These are phyloP conservation scores for Muntiacus reevesi DNA, from an alignment of 2,113 vertebrate genomes.

Conservation along the genomic window DNA sequence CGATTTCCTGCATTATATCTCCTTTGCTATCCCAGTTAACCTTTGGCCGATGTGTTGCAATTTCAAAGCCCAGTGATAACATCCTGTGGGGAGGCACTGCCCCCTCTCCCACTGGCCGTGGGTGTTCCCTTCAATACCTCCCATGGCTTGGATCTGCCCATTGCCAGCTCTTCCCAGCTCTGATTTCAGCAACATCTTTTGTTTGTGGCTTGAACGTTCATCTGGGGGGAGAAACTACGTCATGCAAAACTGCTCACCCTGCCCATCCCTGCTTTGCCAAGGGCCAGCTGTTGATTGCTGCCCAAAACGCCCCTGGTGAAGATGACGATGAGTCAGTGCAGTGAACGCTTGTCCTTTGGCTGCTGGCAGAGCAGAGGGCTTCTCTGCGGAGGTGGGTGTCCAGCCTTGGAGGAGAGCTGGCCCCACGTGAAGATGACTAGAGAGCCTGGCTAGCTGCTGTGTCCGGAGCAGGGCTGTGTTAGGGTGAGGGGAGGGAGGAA, in stretches of 20 bases:
- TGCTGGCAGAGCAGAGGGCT: neutral
- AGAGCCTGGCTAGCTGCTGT: neutral
- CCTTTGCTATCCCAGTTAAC: neutral
- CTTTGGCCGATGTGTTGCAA: neutral
- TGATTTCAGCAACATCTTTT: neutral
- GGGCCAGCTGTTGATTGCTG: neutral
- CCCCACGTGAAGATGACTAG: neutral
- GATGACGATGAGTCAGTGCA: neutral
- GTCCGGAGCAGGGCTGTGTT: neutral
- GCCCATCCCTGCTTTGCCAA: neutral
- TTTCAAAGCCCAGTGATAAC: neutral
- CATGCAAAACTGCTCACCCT: neutral
- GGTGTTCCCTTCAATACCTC: neutral
- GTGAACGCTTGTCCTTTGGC: neutral
- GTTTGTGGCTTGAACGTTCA: neutral
- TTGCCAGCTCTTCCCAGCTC: neutral
- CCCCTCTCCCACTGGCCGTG: neutral
- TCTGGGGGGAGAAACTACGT: neutral
- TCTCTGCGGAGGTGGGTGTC: neutral
- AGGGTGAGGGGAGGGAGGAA: neutral
- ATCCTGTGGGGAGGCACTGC: neutral
- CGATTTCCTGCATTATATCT: neutral
- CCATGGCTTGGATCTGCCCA: rapidly evolving
- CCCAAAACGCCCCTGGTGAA: neutral
- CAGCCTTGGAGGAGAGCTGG: neutral